phyloP scores from a whole-genome alignment of 1,140 invertebrate genomes.

The Leptestheria dahalacensis region DNA sequence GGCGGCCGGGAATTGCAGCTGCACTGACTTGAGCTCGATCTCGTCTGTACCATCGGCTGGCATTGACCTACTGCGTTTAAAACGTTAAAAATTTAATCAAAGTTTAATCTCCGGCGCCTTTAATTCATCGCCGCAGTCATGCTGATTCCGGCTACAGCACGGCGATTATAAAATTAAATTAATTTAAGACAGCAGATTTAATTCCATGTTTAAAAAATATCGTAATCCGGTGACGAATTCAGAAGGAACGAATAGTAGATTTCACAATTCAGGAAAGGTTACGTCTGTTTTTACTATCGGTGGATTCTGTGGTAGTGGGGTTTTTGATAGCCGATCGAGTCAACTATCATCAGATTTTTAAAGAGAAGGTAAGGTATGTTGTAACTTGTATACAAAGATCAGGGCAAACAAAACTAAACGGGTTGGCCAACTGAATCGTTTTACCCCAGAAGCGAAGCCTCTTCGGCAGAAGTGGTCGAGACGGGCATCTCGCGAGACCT shows the following conservation, averaged over 20 bases:
- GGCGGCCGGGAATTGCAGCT: slow-evolving; percentile 63
- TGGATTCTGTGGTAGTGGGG: no score
- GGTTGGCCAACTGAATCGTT: neutral
- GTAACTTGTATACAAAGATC: no score
- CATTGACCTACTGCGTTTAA: slow-evolving; percentile 45
- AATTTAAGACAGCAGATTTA: no score
- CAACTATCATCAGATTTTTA: no score
- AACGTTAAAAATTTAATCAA: slow-evolving; percentile 3
- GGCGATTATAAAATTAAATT: no score
- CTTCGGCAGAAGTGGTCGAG: slow-evolving; percentile 44
- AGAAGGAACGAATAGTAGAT: no score
- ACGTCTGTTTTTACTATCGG: no score
- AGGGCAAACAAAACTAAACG: neutral
- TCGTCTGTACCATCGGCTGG: slow-evolving; percentile 85
- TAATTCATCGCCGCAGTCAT: slow-evolving; percentile 1
- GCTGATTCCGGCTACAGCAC: no score
- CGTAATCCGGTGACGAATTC: no score
- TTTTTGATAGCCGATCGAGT: no score
- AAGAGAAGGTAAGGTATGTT: neutral
- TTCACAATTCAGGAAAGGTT: no score
- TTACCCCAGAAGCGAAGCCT: slow-evolving; percentile 53
- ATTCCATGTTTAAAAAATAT: no score
- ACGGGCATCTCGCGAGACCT: slow-evolving; percentile 2
- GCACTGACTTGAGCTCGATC: slow-evolving; percentile 83
- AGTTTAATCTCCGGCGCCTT: neutral